Evolutionary conservation across 2,113 vertebrate species (phyloP).

Genomic region (Opisthocomus hoazin): DNA sequence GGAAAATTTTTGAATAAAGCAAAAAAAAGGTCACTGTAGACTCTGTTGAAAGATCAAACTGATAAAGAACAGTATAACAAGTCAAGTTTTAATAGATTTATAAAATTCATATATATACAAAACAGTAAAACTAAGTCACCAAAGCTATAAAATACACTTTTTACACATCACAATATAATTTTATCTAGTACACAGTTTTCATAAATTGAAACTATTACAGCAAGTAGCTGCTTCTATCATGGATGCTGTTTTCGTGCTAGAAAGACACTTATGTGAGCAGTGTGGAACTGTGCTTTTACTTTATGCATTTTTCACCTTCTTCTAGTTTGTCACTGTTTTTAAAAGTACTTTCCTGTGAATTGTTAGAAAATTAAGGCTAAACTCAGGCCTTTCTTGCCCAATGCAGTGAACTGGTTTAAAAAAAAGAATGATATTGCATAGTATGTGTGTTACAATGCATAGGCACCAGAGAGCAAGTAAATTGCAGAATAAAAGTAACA

Average conservation of each 20-base stretch:
- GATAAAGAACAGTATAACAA: slow-evolving; percentile 41
- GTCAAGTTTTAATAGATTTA: slow-evolving; percentile 70
- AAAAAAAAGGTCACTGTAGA: neutral
- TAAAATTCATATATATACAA: slow-evolving; percentile 72
- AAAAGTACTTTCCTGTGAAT: slow-evolving; percentile 23
- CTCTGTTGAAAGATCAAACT: neutral
- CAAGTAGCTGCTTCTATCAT: slow-evolving; percentile 49
- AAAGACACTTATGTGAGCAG: slow-evolving; percentile 38
- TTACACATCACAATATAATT: slow-evolving; percentile 51
- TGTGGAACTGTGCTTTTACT: slow-evolving; percentile 28
- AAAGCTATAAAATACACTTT: slow-evolving; percentile 64
- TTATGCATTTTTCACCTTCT: slow-evolving; percentile 15
- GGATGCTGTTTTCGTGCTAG: slow-evolving; percentile 44
- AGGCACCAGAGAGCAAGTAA: slow-evolving; percentile 40
- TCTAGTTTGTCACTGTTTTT: slow-evolving; percentile 5
- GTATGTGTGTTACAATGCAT: slow-evolving; percentile 38
- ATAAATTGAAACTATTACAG: slow-evolving; percentile 50
- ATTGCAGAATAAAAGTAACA: slow-evolving; percentile 6
- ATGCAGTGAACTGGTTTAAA: slow-evolving; percentile 7
- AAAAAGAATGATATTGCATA: slow-evolving; percentile 15
- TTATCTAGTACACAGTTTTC: slow-evolving; percentile 57
- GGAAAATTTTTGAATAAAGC: neutral
- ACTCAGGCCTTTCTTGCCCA: slow-evolving; percentile 11
- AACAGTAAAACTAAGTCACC: slow-evolving; percentile 63
- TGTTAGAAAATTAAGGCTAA: slow-evolving; percentile 45